Percentiles rank a stretch among this genome's conserved stretches.
Conservation (phyloP, 2,888 invertebrate genomes). For the Drosophila limbata region DNA sequence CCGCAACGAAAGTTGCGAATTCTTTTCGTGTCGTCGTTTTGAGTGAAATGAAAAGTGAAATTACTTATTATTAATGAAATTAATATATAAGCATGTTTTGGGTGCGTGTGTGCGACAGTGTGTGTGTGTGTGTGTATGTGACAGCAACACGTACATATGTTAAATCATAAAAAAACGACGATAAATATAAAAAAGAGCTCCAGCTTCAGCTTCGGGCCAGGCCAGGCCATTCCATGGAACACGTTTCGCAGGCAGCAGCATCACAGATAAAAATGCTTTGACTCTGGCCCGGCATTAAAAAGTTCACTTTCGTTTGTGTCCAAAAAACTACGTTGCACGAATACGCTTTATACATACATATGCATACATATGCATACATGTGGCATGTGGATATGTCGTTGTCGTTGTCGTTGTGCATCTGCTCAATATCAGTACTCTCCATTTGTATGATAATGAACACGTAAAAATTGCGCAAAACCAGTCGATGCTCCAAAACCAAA, state of each 20-base stretch:
- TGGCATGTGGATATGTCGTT: constrained; percentile 24
- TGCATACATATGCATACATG: constrained; percentile 16
- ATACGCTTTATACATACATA: not conserved
- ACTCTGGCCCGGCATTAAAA: constrained; percentile 69
- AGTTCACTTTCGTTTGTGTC: constrained; percentile 80
- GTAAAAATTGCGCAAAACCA: constrained; percentile 74
- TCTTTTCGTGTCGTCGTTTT: constrained; percentile 57
- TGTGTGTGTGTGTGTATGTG: constrained; percentile 54
- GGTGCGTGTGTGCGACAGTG: constrained; percentile 41
- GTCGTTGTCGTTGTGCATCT: constrained; percentile 46
- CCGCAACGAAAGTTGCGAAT: constrained; percentile 78
- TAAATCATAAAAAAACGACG: constrained; percentile 76
- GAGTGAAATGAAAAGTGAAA: constrained; percentile 79
- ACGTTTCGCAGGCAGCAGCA: constrained; percentile 65
- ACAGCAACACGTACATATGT: constrained; percentile 77
- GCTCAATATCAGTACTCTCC: constrained; percentile 50
- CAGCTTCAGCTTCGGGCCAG: constrained; percentile 28
- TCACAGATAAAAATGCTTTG: constrained; percentile 64
- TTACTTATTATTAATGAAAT: constrained; percentile 80
- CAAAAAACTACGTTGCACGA: constrained; percentile 57
- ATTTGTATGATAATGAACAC: constrained; percentile 75
- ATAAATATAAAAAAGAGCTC: constrained; percentile 64
- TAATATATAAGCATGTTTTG: constrained; percentile 72
- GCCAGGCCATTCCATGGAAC: constrained; percentile 65
- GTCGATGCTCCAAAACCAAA: constrained; percentile 65